Evolutionary conservation across 2,888 invertebrate genomes (phyloP).

Genomic region (Lagria hirta): DNA sequence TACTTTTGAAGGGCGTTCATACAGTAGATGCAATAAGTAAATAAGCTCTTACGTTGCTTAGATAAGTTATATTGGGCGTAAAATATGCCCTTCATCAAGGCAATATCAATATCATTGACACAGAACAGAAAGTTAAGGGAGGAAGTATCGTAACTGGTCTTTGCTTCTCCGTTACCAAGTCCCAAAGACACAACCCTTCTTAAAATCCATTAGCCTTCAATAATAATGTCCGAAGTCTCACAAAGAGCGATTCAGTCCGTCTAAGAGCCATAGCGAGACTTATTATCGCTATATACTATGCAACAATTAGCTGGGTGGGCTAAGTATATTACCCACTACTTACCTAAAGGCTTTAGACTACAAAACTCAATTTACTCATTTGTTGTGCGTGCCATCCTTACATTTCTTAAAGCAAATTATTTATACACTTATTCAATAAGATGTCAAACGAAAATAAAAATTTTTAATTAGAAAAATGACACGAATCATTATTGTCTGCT

Average conservation of each 20-base stretch:
- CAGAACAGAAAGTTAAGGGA: conserved; percentile 25
- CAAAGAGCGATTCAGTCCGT: conserved; percentile 54
- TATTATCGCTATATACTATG: conserved; percentile 52
- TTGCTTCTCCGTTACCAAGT: conserved; percentile 28
- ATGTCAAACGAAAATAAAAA: too few relatives aligned
- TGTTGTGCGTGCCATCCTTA: conserved; percentile 26
- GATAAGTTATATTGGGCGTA: conserved; percentile 19
- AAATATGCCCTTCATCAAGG: conserved; percentile 22
- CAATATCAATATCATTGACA: conserved; percentile 25
- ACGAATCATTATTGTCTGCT: too few relatives aligned
- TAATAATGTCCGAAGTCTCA: conserved; percentile 56
- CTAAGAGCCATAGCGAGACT: conserved; percentile 54
- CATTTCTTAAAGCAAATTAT: too few relatives aligned
- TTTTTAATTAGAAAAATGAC: too few relatives aligned
- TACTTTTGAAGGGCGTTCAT: neutral
- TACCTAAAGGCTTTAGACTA: conserved; percentile 52
- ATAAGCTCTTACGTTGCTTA: conserved; percentile 11
- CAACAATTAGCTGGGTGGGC: conserved; percentile 54
- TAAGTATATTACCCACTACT: conserved; percentile 56
- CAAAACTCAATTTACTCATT: conserved; percentile 51
- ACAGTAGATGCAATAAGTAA: conserved; percentile 1
- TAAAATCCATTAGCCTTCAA: conserved; percentile 56
- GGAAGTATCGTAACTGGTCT: conserved; percentile 30
- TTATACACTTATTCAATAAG: too few relatives aligned
- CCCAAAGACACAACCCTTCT: conserved; percentile 51